phyloP scores from a whole-genome alignment of 1,140 invertebrate species.

The Pseudoatta argentina region DNA sequence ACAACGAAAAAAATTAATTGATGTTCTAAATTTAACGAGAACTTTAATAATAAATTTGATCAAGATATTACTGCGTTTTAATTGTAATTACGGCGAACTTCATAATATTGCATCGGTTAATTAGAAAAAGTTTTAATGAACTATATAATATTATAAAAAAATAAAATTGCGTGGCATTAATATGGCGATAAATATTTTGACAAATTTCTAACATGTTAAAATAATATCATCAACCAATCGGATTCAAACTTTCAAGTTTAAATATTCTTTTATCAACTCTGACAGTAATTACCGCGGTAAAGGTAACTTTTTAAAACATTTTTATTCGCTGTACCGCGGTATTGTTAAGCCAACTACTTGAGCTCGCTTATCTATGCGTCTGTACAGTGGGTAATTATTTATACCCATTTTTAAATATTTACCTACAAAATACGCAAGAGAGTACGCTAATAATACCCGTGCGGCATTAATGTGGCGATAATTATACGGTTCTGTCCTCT shows the following conservation, averaged over 20 bases:
- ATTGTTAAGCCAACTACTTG: conserved; percentile 39
- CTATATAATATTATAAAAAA: background rate
- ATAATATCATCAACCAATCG: background rate
- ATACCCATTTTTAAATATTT: conserved; percentile 44
- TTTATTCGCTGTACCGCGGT: conserved; percentile 15
- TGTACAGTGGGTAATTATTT: conserved; percentile 40
- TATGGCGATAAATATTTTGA: conserved; percentile 6
- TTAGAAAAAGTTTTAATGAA: background rate
- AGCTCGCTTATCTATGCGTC: conserved; percentile 43
- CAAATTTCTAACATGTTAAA: background rate
- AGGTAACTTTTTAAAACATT: conserved; percentile 14
- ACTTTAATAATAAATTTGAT: background rate
- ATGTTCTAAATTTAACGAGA: background rate
- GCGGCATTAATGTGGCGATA: conserved; percentile 32
- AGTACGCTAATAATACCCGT: conserved; percentile 34
- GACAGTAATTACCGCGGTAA: conserved; percentile 25
- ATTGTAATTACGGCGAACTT: background rate
- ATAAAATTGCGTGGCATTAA: background rate
- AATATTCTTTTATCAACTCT: conserved; percentile 41
- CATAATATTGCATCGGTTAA: background rate
- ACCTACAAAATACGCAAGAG: conserved; percentile 8
- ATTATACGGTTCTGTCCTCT: conserved; percentile 1
- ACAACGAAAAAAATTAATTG: background rate
- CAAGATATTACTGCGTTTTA: background rate
- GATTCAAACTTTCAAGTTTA: background rate